phyloP scores from a whole-genome alignment of 2,888 invertebrate genomes.

The Tetheella fluctuosa region DNA sequence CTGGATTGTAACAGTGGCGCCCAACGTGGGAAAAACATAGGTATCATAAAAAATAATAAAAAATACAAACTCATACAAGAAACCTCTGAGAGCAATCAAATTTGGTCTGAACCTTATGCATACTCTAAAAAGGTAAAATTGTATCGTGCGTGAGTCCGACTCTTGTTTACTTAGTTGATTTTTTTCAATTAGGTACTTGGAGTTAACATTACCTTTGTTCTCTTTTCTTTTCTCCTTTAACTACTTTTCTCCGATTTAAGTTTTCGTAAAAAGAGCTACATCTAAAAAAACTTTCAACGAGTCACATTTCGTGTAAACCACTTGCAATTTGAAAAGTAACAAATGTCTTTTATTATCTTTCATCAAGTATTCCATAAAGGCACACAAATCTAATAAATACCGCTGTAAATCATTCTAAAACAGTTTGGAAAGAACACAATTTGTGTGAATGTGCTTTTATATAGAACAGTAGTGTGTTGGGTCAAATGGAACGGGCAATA shows the following conservation, averaged over 20 bases:
- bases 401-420: constrained; percentile 43
- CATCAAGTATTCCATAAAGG: constrained; percentile 30
- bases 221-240: background rate
- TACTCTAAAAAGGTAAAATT: no score
- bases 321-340: constrained; percentile 18
- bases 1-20: no score
- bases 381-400: constrained; percentile 43
- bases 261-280: background rate
- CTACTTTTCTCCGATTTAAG: no score
- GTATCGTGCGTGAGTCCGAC: no score
- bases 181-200: no score
- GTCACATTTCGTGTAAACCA: background rate
- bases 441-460: constrained; percentile 52
- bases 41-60: no score
- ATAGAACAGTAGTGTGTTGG: constrained; percentile 46
- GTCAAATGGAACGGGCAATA: constrained; percentile 62
- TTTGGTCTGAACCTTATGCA: no score
- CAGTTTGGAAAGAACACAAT: constrained; percentile 47
- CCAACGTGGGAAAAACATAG: no score
- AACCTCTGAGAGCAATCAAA: no score
- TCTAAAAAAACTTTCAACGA: background rate
- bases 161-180: no score
- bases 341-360: constrained; percentile 26
- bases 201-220: background rate
- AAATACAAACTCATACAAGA: no score